Evolutionary conservation across 2,113 vertebrate genomes (phyloP).

Genomic region (Anhinga anhinga): DNA sequence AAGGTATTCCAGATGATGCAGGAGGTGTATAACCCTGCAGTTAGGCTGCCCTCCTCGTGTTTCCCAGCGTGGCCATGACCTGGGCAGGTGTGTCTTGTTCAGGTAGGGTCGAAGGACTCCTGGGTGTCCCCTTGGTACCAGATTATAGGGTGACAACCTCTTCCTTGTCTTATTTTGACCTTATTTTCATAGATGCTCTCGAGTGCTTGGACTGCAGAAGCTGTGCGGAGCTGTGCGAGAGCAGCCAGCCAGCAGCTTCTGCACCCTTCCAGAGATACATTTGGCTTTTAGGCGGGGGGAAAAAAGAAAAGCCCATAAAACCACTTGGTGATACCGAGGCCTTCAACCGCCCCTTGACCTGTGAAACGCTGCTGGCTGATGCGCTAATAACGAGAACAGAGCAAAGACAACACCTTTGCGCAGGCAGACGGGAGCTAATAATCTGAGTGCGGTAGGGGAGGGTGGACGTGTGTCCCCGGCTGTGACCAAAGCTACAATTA

Average conservation of each 20-base stretch:
- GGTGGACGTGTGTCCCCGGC: not conserved
- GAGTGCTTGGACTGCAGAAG: not conserved
- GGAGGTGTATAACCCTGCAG: not conserved
- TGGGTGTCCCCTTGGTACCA: not conserved
- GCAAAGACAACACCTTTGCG: not conserved
- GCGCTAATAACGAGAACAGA: not conserved
- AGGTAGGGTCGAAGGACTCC: not conserved
- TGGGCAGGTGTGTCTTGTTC: not conserved
- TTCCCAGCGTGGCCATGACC: not conserved
- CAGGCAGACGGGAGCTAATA: not conserved
- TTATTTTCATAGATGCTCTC: not conserved
- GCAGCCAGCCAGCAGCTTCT: not conserved
- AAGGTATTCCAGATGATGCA: not conserved
- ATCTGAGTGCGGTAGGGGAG: not conserved
- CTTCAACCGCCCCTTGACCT: not conserved
- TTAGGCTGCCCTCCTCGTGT: not conserved
- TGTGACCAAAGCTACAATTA: slow-evolving; percentile 32
- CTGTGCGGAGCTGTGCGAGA: not conserved
- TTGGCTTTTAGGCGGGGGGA: accelerated
- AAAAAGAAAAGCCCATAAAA: not conserved
- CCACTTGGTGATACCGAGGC: not conserved
- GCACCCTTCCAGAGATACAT: not conserved
- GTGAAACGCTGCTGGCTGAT: not conserved
- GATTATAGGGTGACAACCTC: not conserved
- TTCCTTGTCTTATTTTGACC: not conserved